Evolutionary conservation across 2,888 invertebrate genomes (phyloP), one percentile per base, ranked within the genome.

Genomic region (Cistogaster globosa): DNA sequence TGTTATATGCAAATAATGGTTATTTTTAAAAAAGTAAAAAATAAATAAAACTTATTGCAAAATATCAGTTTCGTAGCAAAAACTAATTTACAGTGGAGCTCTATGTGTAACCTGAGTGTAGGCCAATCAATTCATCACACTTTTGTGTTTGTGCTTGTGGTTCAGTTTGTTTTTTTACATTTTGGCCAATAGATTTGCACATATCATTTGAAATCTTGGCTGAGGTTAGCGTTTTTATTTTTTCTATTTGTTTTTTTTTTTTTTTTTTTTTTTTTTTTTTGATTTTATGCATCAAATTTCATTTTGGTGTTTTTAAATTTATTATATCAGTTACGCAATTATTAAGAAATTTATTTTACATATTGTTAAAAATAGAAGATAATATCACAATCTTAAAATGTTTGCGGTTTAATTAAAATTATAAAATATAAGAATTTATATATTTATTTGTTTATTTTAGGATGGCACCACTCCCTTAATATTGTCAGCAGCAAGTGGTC

Each of bases 381-480:
- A 60, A 48, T 42, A 7, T 58, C 20, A 58, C 60, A 72, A 63
- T 26, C 16, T 63, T 26, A 74, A 65, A 16, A 65, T 71, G 80
- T 78, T 81, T 86, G 84, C 51, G 67, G 83, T 79, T 82, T 60
- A 63, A 69, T 80, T 77, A 58, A 76, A 79, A 48, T 48, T 14
- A 48, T 48, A 6, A 18, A 9, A 20, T 53, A 32, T 51, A 18
- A n/a, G 8, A 14, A 32, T 16, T 9, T 9, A n/a, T 48, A 16
- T n/a, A 26, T 75, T 63, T 57, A 65, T 55, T 20, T 26, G 51
- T 12, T 36, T 51, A 55, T 26, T 83, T 91, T 92, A 98, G 98
- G 98, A 98, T 92, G 98, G 97, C 60, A 98, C 98, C 42, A 98
- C 98, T 7, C 98, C 98, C 6, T 94, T 98, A 88, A 98, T 98